Evolutionary conservation across 2,113 vertebrate genomes (phyloP).

Genomic region (Urocitellus parryii): DNA sequence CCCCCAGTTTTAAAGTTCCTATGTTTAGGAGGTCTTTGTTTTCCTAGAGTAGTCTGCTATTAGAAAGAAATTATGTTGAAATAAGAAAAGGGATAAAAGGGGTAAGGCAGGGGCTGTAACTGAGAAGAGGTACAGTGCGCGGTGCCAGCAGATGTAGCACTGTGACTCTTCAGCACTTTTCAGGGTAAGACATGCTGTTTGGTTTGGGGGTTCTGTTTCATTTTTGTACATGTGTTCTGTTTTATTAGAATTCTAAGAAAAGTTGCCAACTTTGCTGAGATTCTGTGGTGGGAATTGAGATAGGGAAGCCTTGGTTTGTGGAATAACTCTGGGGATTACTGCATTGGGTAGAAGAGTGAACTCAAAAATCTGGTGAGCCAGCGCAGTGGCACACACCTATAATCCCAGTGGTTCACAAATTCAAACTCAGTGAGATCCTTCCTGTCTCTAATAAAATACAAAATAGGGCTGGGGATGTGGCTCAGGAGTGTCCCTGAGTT

Average conservation of each 20-base stretch:
- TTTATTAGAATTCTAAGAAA: not conserved
- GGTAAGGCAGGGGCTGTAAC: conserved; percentile 62
- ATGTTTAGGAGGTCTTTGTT: conserved; percentile 1
- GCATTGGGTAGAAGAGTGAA: not conserved
- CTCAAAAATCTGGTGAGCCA: conserved; percentile 53
- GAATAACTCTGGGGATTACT: conserved; percentile 1
- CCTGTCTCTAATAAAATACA: too few relatives aligned
- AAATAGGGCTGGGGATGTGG: too few relatives aligned
- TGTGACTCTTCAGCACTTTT: conserved; percentile 75
- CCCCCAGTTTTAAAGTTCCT: conserved; percentile 45
- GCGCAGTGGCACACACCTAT: too few relatives aligned
- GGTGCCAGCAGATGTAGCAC: conserved; percentile 59
- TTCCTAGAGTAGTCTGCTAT: conserved; percentile 38
- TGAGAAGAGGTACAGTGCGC: conserved; percentile 73
- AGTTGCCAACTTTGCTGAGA: not conserved
- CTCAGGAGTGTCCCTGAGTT: too few relatives aligned
- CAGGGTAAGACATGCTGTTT: conserved; percentile 74
- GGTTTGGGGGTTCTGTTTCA: not conserved
- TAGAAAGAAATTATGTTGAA: conserved; percentile 38
- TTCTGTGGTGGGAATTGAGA: not conserved
- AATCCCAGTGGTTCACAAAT: too few relatives aligned
- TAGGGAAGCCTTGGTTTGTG: not conserved
- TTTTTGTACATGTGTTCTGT: not conserved
- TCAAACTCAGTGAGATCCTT: too few relatives aligned
- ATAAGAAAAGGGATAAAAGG: conserved; percentile 74